Evolutionary conservation across 2,888 invertebrate species (phyloP), one percentile per base, ranked within the genome.

Genomic region (Sarcophaga rosellei): DNA sequence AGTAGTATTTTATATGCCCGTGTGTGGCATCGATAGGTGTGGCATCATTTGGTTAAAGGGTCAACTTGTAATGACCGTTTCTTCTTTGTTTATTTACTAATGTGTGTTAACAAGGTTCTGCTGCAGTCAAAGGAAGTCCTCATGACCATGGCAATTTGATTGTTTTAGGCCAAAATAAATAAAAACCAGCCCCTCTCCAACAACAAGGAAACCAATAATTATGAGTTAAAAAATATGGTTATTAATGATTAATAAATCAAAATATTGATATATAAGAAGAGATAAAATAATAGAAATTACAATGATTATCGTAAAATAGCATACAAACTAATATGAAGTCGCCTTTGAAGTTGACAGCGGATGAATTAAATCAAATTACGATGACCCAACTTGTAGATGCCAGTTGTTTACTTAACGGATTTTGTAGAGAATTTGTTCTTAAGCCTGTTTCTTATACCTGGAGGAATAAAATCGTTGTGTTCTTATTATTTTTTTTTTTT

Each of bases 61-160:
- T 63, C 23, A 74, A 74, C 47, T 62, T 23, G 0, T 62, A 62
- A 62, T 45, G 47, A 74, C 74, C 62, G n/a, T 47, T 74, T 35
- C 4, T 4, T 70, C 20, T 11, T n/a, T 35, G 10, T 35, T 35
- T 35, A 35, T 35, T 10, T 35, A 35, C 35, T 35, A 35, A 1
- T 2, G 35, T 23, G 44, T 61, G 20, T 44, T 73, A 61, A 73
- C 45, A 73, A 62, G 59, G 15, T 1, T 35, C 6, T n/a, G 21
- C 3, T 35, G 47, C 10, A 2, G 23, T n/a, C 25, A 47, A 53
- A 53, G 63, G 63, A 65, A 68, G 44, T 45, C 61, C 62, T 69
- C 47, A 25, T 45, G 62, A 5, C 20, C n/a, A 78, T 69, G 69
- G 23, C 20, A 78, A 78, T 78, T 78, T 65, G 17, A 47, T 77